A percentile compares a stretch with the other conserved stretches of the same genome.
Conservation (phyloP, 2,113 vertebrate genomes). For the Malurus alboscapulatus region DNA sequence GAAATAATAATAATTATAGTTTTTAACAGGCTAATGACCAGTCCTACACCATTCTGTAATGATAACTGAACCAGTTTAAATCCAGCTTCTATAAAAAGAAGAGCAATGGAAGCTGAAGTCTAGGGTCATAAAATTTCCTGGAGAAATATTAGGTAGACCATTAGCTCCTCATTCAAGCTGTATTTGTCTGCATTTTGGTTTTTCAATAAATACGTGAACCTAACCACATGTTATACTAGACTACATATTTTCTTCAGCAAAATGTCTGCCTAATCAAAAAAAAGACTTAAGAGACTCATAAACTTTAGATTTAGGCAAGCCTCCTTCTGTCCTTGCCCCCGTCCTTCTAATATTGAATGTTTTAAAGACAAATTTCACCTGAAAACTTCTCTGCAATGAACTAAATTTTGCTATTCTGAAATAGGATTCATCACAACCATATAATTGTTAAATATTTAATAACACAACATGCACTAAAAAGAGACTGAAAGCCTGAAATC, state of each 20-base stretch:
- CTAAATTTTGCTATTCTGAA: not conserved
- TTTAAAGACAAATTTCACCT: not conserved
- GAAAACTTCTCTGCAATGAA: not conserved
- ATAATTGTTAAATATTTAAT: constrained; percentile 49
- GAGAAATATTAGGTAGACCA: not conserved
- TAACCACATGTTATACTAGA: not conserved
- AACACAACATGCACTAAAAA: constrained; percentile 1
- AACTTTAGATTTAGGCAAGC: not conserved
- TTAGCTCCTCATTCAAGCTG: not conserved
- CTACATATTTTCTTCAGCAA: not conserved
- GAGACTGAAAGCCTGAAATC: not conserved
- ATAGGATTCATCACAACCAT: not conserved
- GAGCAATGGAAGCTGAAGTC: not conserved
- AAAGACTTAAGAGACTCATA: not conserved
- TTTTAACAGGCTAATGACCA: not conserved
- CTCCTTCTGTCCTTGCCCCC: not conserved
- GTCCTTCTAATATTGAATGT: not conserved
- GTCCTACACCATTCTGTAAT: not conserved
- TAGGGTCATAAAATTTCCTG: fast-evolving
- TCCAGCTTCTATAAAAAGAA: not conserved
- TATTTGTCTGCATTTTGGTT: not conserved
- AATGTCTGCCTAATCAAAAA: not conserved
- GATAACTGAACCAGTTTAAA: not conserved
- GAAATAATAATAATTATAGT: not conserved
- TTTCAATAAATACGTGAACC: not conserved